phyloP scores from a whole-genome alignment of 2,113 vertebrate genomes.

The Eidolon helvum region DNA sequence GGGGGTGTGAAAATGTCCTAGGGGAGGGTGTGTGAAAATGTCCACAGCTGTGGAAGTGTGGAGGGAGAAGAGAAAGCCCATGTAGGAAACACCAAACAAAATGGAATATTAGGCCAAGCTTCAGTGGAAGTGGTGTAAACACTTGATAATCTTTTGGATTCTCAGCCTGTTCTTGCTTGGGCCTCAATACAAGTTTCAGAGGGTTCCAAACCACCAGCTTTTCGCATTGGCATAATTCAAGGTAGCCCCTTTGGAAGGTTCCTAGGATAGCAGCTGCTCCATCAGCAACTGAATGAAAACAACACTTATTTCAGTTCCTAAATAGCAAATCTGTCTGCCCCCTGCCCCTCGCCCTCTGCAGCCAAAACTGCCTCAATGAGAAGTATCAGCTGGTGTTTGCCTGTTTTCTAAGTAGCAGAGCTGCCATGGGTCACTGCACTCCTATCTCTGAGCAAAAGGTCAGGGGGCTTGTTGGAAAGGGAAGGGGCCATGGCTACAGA shows the following conservation, averaged over 20 bases:
- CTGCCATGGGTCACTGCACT: neutral
- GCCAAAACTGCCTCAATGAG: neutral
- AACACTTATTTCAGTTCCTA: conserved; percentile 34
- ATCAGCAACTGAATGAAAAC: conserved; percentile 32
- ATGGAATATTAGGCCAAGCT: neutral
- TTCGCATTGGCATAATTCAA: conserved; percentile 34
- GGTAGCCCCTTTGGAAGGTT: neutral
- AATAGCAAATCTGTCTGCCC: neutral
- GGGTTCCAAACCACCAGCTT: neutral
- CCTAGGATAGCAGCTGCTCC: conserved; percentile 21
- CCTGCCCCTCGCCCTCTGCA: neutral
- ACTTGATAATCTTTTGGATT: neutral
- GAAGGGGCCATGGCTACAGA: neutral
- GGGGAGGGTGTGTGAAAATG: neutral
- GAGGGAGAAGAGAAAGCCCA: neutral
- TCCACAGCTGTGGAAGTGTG: neutral
- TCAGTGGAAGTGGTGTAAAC: neutral
- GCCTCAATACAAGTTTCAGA: neutral
- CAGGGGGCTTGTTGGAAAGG: neutral
- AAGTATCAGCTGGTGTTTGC: neutral
- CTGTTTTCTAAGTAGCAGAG: neutral
- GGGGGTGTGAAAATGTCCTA: neutral
- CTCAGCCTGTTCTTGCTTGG: neutral
- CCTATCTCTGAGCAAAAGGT: neutral
- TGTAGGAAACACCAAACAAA: neutral